These are phyloP conservation scores for Drosophila takahashii DNA, from an alignment of 1,140 invertebrate genomes.

Conservation along the genomic window DNA sequence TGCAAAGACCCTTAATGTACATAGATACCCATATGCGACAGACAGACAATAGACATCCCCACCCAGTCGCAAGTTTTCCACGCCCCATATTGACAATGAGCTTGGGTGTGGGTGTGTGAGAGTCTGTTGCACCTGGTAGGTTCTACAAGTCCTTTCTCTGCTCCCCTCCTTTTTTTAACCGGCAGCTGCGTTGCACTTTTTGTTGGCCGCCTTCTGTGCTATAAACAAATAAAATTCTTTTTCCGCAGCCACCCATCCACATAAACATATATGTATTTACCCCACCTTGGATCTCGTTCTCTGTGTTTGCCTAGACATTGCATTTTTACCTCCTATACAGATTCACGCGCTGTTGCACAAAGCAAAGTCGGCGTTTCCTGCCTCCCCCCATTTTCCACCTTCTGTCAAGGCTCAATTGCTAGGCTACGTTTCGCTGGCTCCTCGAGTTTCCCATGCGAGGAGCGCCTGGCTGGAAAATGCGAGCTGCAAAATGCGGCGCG, in stretches of 20 bases:
- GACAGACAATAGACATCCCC: conserved; percentile 52
- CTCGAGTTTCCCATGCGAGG: conserved; percentile 28
- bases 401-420: conserved; percentile 55
- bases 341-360: conserved; percentile 77
- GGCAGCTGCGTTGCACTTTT: conserved; percentile 72
- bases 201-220: conserved; percentile 56
- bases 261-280: conserved; percentile 7
- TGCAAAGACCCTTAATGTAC: conserved; percentile 12
- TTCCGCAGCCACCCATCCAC: conserved; percentile 4
- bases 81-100: conserved; percentile 63
- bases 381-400: conserved; percentile 3
- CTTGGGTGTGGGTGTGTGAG: neutral
- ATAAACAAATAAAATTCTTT: conserved; percentile 75
- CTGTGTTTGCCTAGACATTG: conserved; percentile 68
- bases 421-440: conserved; percentile 53
- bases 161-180: conserved; percentile 25
- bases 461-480: conserved; percentile 28
- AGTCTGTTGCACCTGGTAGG: conserved; percentile 54
- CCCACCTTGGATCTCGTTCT: conserved; percentile 21
- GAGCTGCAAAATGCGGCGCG: conserved; percentile 41
- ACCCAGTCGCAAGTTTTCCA: conserved; percentile 23
- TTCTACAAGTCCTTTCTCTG: conserved; percentile 14
- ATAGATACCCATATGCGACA: conserved; percentile 19
- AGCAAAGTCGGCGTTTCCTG: conserved; percentile 74
- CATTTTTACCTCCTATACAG: conserved; percentile 56